These are phyloP conservation scores for Microcebus tavaratra DNA, from an alignment of 2,113 vertebrate species.

Conservation along the genomic window DNA sequence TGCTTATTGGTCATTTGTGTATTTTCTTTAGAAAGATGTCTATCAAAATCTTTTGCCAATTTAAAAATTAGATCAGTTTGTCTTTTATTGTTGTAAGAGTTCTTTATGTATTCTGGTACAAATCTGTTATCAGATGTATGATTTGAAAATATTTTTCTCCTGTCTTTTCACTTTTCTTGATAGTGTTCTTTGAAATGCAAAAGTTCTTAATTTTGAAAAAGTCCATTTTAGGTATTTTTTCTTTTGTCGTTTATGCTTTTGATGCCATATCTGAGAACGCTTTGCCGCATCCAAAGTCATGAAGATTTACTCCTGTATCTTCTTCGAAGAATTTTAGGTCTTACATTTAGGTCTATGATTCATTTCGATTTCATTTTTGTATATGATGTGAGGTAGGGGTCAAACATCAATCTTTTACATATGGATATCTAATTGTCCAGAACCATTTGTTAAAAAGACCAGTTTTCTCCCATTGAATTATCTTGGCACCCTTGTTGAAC, in stretches of 20 bases:
- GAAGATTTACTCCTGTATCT: background rate
- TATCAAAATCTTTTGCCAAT: background rate
- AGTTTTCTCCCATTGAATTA: background rate
- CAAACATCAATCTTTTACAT: background rate
- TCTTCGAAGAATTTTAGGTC: background rate
- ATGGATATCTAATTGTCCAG: background rate
- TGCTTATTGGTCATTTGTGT: background rate
- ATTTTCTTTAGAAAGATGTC: conserved; percentile 1
- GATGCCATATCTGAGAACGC: background rate
- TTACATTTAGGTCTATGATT: background rate
- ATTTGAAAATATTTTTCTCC: background rate
- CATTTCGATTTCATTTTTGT: conserved; percentile 31
- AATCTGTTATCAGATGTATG: background rate
- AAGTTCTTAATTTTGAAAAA: conserved; percentile 5
- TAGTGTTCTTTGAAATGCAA: background rate
- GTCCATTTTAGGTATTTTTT: background rate
- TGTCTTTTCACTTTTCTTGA: background rate
- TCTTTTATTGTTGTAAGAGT: background rate
- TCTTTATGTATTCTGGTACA: background rate
- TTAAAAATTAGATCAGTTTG: background rate
- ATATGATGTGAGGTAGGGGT: background rate
- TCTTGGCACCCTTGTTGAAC: background rate
- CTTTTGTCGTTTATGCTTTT: background rate
- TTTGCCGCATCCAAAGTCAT: background rate
- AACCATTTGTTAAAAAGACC: background rate